Evolutionary conservation across 2,797 vertebrate genomes (phyloP).

Genomic region (Chelon auratus): DNA sequence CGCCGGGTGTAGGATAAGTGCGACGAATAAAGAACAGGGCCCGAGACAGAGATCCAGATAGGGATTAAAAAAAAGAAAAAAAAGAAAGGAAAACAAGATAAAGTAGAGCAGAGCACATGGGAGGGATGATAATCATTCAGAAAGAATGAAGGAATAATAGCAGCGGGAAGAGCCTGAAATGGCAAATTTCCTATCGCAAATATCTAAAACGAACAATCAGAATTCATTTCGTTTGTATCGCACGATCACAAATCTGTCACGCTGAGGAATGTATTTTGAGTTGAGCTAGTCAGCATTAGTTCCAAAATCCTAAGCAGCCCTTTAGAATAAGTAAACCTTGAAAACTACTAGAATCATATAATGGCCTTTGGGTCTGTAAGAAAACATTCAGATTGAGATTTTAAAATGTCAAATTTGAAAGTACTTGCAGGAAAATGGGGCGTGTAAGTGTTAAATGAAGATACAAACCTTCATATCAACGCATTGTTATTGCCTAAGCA

Average conservation of each 20-base stretch:
- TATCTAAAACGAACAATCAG: constrained; percentile 44
- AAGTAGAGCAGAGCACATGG: constrained; percentile 38
- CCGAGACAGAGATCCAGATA: constrained; percentile 46
- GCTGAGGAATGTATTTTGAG: constrained; percentile 16
- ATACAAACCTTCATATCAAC: background rate
- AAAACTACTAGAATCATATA: background rate
- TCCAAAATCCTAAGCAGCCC: constrained; percentile 2
- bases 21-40: constrained; percentile 49
- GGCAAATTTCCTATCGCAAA: constrained; percentile 40
- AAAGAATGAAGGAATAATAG: constrained; percentile 38
- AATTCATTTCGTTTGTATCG: constrained; percentile 21
- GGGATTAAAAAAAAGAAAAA: constrained; percentile 17
- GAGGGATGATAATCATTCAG: constrained; percentile 33
- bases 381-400: too few species aligned
- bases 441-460: background rate
- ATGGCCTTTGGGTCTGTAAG: background rate
- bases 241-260: constrained; percentile 26
- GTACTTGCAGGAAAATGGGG: background rate
- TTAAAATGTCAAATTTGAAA: background rate
- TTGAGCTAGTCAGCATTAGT: constrained; percentile 5
- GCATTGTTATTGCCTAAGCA: background rate
- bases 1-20: constrained; percentile 31
- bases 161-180: constrained; percentile 30
- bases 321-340: background rate
- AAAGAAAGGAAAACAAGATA: constrained; percentile 36